Base-by-base conservation (phyloP, 2,113 vertebrate species). In the Sakesphorus luctuosus region DNA sequence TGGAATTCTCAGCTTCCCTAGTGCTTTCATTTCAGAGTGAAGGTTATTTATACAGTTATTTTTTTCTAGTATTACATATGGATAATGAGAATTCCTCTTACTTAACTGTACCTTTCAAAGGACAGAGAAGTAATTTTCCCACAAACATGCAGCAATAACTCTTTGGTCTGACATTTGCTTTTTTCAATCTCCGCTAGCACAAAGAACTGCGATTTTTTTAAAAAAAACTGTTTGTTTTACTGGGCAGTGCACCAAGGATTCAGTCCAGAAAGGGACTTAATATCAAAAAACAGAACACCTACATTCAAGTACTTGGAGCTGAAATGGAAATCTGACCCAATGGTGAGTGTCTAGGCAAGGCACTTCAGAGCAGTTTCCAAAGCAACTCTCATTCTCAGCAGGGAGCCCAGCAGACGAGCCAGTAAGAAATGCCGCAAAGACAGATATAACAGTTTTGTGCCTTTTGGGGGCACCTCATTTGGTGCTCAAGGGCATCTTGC, bases 61-160 rank as follows among this genome's bases (percentile, higher is more conserved):
- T 94, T 43, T 96, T 88, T 38, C 85, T 85, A 90, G 79, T 55
- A 77, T 94, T 96, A 86, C 83, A 85, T 56, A 88, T 59, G 89
- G 94, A 93, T 95, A 96, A 95, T 94, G 78, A 93, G 82, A 95
- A 96, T 90, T 93, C 78, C 82, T 88, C 78, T 83, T 87, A 95
- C 74, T 95, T 95, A 97, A 96, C 88, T 93, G 90, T 91, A 94
- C 94, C 87, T 95, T 95, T 80, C 89, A 93, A 92, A 93, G 44
- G 53, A 58, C 74, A 87, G 95, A 67, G 43, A 91, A 93, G 68
- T 80, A 87, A 95, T 93, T 95, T 96, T 95, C 93, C 80, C 87
- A 94, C 79, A 85, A 95, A 88, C 67, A 93, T 1, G 1, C 71
- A 77, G 78, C 67, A 94, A 44, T 95, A 97, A 94, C 50, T 90